A percentile compares a stretch with the other conserved stretches of the same genome.
Conservation (phyloP, 2,888 invertebrate genomes). For the Scelioninae gen. 1 region DNA sequence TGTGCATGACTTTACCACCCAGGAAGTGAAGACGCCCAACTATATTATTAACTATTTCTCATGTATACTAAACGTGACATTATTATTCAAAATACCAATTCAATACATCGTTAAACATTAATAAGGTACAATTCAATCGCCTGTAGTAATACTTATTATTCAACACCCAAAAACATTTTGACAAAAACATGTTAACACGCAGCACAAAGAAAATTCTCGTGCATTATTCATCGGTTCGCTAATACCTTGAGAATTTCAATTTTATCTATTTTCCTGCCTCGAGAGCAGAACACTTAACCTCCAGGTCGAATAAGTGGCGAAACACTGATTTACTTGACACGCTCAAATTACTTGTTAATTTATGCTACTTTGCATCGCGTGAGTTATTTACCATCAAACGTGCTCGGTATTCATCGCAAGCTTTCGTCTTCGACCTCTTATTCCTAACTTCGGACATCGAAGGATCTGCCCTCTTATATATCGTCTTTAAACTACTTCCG, state of each 20-base stretch:
- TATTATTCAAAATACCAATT: slow-evolving; percentile 51
- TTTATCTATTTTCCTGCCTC: slow-evolving; percentile 50
- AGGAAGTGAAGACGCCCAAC: slow-evolving; percentile 27
- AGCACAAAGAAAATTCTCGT: slow-evolving; percentile 45
- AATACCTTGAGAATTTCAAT: slow-evolving; percentile 51
- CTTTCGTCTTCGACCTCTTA: slow-evolving; percentile 31
- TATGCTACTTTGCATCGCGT: slow-evolving; percentile 58
- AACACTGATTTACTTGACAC: slow-evolving; percentile 59
- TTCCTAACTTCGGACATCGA: slow-evolving; percentile 24
- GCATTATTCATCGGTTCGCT: slow-evolving; percentile 47
- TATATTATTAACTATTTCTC: slow-evolving; percentile 49
- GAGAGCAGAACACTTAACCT: slow-evolving; percentile 40
- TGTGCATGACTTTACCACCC: slow-evolving; percentile 28
- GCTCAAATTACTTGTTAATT: slow-evolving; percentile 58
- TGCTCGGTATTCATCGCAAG: slow-evolving; percentile 46
- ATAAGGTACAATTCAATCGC: slow-evolving; percentile 45
- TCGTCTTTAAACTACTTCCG: slow-evolving; percentile 37
- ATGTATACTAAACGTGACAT: slow-evolving; percentile 42
- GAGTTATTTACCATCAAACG: slow-evolving; percentile 49
- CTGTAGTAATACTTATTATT: slow-evolving; percentile 44
- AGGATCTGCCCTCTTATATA: slow-evolving; percentile 26
- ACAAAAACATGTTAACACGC: slow-evolving; percentile 50
- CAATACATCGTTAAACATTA: slow-evolving; percentile 51
- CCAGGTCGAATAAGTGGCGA: slow-evolving; percentile 48
- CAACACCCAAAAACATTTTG: slow-evolving; percentile 50